phyloP scores from a whole-genome alignment of 2,888 invertebrate genomes.

The Uropetala carovei region DNA sequence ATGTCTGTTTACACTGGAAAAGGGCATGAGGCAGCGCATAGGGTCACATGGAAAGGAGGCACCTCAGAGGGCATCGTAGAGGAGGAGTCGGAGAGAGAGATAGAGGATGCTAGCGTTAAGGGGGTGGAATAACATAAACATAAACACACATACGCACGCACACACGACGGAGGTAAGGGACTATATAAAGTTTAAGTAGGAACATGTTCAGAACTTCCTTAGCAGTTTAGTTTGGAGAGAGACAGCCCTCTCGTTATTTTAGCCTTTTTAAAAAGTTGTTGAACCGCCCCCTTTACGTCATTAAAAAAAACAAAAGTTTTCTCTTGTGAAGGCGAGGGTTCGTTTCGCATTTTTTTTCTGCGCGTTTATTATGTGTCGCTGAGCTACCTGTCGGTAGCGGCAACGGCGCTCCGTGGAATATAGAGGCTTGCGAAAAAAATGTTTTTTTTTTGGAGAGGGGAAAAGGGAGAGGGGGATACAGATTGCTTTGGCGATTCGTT shows the following conservation, averaged over 20 bases:
- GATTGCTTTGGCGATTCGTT: conserved; percentile 57
- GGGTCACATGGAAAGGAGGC: neutral
- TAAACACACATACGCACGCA: neutral
- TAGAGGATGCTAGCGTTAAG: neutral
- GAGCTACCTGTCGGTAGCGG: neutral
- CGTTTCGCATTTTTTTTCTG: neutral
- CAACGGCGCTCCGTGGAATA: conserved; percentile 11
- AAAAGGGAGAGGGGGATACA: conserved; percentile 39
- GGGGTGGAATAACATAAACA: conserved; percentile 14
- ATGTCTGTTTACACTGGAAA: conserved; percentile 16
- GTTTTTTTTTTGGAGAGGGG: conserved; percentile 38
- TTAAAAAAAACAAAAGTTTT: neutral
- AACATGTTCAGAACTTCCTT: neutral
- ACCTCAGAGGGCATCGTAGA: no score
- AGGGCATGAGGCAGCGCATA: neutral
- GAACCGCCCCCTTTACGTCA: neutral
- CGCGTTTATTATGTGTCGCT: conserved; percentile 14
- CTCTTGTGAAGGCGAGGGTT: neutral
- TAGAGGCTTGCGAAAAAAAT: conserved; percentile 6
- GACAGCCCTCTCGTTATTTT: neutral
- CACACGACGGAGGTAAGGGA: neutral
- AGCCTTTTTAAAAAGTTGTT: conserved; percentile 14
- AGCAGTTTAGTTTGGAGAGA: conserved; percentile 1
- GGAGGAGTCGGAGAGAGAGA: neutral
- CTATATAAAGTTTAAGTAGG: neutral